phyloP scores from a whole-genome alignment of 2,888 invertebrate species.

The Alentia gelatinosa region DNA sequence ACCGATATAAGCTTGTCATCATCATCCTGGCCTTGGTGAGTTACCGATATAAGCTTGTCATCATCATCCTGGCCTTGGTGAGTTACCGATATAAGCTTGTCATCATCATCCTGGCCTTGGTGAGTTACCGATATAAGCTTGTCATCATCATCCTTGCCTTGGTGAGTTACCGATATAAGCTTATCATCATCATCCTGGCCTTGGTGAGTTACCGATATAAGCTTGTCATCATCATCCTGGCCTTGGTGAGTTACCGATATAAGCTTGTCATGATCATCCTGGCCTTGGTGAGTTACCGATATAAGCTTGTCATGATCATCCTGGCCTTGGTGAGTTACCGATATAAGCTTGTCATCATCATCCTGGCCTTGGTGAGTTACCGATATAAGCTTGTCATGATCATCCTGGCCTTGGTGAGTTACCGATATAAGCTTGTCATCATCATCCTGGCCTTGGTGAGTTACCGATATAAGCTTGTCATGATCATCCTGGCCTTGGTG shows the following conservation, averaged over 20 bases:
- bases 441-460: background rate
- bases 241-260: conserved; percentile 69
- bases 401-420: background rate
- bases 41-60: conserved; percentile 59
- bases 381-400: background rate
- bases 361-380: conserved; percentile 73
- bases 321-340: background rate
- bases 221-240: conserved; percentile 74
- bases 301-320: background rate
- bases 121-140: background rate
- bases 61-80: conserved; percentile 76
- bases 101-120: no score
- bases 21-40: background rate
- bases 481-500: background rate
- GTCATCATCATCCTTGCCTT: background rate
- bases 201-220: background rate
- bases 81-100: conserved; percentile 56
- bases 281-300: background rate
- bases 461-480: background rate
- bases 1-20: background rate
- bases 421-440: background rate
- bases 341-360: conserved; percentile 69
- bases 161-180: background rate
- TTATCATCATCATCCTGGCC: background rate
- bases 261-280: background rate